A percentile compares a stretch with the other conserved stretches of the same genome.
Evolutionary conservation across 2,797 vertebrate genomes (phyloP).

Genomic region (Chaenodraco wilsoni): DNA sequence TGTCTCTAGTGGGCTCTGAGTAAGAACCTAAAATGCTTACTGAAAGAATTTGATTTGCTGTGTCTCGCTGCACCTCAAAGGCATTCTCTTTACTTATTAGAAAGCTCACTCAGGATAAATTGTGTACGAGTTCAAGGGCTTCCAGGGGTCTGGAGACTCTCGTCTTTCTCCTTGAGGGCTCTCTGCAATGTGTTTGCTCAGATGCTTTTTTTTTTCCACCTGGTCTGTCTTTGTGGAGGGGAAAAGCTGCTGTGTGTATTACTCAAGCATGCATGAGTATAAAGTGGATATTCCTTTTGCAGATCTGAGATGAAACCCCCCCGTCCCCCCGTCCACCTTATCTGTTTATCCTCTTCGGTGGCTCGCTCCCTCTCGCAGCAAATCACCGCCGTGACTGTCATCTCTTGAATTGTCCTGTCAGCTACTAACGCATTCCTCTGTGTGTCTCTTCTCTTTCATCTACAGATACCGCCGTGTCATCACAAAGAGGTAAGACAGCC

Average conservation of each 20-base stretch:
- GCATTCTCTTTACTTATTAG: constrained; percentile 53
- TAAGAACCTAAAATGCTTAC: constrained; percentile 48
- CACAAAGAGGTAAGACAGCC: constrained; percentile 81
- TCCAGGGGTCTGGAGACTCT: constrained; percentile 44
- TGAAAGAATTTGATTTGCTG: constrained; percentile 56
- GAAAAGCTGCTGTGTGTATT: constrained; percentile 1
- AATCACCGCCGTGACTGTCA: constrained; percentile 44
- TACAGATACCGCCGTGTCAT: constrained; percentile 78
- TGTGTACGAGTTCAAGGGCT: constrained; percentile 43
- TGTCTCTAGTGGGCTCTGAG: constrained; percentile 41
- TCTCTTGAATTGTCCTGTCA: constrained; percentile 55
- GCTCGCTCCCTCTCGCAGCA: constrained; percentile 27
- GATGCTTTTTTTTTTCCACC: constrained; percentile 9
- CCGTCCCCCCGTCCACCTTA: background rate
- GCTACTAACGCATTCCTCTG: constrained; percentile 48
- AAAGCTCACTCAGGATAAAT: constrained; percentile 50
- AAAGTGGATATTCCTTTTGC: constrained; percentile 31
- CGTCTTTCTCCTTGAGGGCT: constrained; percentile 45
- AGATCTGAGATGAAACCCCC: constrained; percentile 51
- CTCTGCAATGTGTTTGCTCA: constrained; percentile 31
- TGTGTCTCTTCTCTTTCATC: constrained; percentile 66
- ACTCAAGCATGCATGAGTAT: background rate
- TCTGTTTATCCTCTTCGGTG: constrained; percentile 55
- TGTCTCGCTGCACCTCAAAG: constrained; percentile 41
- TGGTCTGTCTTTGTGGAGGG: constrained; percentile 17